A percentile compares a stretch with the other conserved stretches of the same genome.
Conservation (phyloP, 2,888 invertebrate species). For the Conomelus anceps region DNA sequence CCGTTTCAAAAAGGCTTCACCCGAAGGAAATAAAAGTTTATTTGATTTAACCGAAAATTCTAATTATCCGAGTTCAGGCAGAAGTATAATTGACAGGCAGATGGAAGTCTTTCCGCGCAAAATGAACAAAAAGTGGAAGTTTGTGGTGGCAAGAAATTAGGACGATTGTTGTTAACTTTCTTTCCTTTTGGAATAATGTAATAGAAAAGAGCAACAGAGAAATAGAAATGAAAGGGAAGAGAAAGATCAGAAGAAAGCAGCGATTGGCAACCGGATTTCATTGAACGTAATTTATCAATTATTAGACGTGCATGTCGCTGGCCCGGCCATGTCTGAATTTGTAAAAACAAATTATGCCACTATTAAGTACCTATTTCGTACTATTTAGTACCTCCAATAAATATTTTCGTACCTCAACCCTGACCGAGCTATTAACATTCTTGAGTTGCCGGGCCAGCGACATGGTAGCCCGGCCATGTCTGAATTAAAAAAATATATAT, state of each 20-base stretch:
- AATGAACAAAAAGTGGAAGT: neutral
- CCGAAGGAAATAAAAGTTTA: neutral
- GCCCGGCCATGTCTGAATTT: too few relatives aligned
- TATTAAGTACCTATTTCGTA: too few relatives aligned
- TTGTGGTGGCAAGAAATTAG: neutral
- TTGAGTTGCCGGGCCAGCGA: too few relatives aligned
- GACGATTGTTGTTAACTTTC: neutral
- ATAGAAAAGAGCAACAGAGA: neutral
- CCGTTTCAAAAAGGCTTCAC: neutral
- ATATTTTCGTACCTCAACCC: too few relatives aligned
- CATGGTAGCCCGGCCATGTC: too few relatives aligned
- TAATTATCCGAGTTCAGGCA: neutral
- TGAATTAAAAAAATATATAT: too few relatives aligned
- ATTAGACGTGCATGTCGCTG: too few relatives aligned
- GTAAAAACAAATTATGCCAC: too few relatives aligned
- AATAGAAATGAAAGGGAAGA: neutral
- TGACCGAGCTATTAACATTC: too few relatives aligned
- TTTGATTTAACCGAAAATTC: neutral
- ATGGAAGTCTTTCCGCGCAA: neutral
- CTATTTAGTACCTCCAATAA: too few relatives aligned
- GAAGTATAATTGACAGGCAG: neutral
- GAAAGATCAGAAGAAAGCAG: neutral
- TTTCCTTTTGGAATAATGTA: neutral
- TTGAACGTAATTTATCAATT: neutral
- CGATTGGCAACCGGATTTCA: neutral